phyloP scores from a whole-genome alignment of 2,113 vertebrate genomes.

The Mobula birostris region DNA sequence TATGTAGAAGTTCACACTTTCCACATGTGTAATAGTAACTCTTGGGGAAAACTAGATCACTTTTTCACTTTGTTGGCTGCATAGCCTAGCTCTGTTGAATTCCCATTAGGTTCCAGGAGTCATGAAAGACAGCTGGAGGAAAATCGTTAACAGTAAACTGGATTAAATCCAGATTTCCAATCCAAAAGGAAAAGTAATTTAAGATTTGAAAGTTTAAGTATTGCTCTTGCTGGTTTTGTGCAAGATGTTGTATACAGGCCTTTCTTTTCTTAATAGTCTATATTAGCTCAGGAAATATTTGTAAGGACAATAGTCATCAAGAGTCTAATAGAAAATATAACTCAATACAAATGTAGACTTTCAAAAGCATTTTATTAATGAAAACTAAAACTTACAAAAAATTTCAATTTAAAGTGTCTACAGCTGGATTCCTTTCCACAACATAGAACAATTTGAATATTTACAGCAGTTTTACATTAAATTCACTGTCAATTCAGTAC shows the following conservation, averaged over 20 bases:
- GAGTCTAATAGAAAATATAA: neutral
- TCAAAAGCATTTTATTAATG: slow-evolving; percentile 36
- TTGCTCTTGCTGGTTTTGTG: neutral
- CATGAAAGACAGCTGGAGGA: slow-evolving; percentile 14
- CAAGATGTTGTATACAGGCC: neutral
- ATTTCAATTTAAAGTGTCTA: slow-evolving; percentile 30
- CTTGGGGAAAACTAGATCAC: neutral
- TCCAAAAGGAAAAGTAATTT: neutral
- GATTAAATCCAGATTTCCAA: slow-evolving; percentile 16
- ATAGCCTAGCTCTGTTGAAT: neutral
- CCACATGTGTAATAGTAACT: neutral
- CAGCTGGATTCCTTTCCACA: slow-evolving; percentile 2
- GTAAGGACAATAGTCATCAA: neutral
- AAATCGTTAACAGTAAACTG: neutral
- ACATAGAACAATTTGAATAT: slow-evolving; percentile 7
- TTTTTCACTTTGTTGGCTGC: neutral
- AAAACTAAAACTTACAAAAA: slow-evolving; percentile 37
- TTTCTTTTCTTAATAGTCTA: neutral
- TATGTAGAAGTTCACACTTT: neutral
- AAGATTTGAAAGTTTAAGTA: neutral
- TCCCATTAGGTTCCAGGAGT: neutral
- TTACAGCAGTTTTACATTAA: slow-evolving; percentile 29
- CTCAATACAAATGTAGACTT: neutral
- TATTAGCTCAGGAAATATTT: neutral
- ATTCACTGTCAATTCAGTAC: slow-evolving; percentile 22